phyloP scores from a whole-genome alignment of 2,113 vertebrate genomes.

The Conger conger region DNA sequence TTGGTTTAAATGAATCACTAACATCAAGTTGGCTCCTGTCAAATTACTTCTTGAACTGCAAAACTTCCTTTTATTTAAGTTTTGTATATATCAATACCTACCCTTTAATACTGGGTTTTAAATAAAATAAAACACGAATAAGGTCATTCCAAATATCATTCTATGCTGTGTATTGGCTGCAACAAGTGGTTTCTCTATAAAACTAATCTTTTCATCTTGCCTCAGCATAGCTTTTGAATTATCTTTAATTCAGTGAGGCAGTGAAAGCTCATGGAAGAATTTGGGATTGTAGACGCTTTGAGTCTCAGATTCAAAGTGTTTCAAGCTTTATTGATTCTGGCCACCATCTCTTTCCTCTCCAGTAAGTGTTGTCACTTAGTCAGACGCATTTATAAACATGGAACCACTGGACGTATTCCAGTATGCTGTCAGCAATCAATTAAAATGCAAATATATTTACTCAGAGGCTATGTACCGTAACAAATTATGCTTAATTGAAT shows the following conservation, averaged over 20 bases:
- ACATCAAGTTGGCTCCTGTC: neutral
- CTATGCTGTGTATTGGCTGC: neutral
- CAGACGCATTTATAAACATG: conserved; percentile 15
- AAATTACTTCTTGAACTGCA: too few species aligned
- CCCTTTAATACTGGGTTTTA: neutral
- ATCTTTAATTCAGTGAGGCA: neutral
- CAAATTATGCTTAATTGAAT: conserved; percentile 13
- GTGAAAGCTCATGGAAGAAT: neutral
- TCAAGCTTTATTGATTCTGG: conserved; percentile 4
- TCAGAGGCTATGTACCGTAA: neutral
- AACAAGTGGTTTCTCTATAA: neutral
- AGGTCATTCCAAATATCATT: neutral
- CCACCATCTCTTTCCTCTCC: neutral
- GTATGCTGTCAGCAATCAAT: conserved; percentile 20
- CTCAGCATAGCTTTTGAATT: neutral
- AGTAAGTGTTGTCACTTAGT: neutral
- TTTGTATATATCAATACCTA: neutral
- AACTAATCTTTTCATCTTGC: neutral
- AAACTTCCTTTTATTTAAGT: too few species aligned
- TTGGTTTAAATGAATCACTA: neutral
- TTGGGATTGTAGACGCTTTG: neutral
- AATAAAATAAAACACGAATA: neutral
- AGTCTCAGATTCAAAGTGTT: neutral
- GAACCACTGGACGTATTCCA: neutral
- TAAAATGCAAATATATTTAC: conserved; percentile 32